Evolutionary conservation across 2,113 vertebrate genomes (phyloP), one percentile per base, ranked within the genome.

Genomic region (Nesoenas mayeri): DNA sequence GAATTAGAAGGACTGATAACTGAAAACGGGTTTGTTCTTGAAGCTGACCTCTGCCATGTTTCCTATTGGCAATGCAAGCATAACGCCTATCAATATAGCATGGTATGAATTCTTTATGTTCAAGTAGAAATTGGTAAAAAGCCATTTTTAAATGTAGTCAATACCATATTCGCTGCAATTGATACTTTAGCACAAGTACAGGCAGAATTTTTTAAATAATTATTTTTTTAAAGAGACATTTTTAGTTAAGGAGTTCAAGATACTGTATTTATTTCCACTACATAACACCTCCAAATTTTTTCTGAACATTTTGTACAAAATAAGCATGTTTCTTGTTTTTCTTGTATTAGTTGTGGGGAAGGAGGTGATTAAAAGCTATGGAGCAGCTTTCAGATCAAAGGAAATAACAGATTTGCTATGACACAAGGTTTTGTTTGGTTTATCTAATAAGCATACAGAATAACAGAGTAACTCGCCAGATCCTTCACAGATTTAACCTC

Each of bases 351-450:
- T 25, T 70, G 21, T 34, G 7, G 26, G 17, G 44, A 65, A 22
- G 13, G 15, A 71, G 47, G 25, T 1, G 3, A 73, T 12, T 47
- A 83, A 65, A 83, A 85, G 25, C 44, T 58, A 32, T 0, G 0
- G 25, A 40, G 22, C 40, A 65, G 47, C 26, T 29, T 79, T 36
- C 15, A 57, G 29, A 62, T 54, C 5, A 53, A 57, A 70, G 18
- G 5, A 77, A 91, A 25, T 2, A 66, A 48, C 0, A 48, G 15
- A 50, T 47, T 62, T 69, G 29, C 25, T 22, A 14, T 3, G 5
- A 40, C 5, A 17, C 1, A 10, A 51, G 2, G 8, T 47, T 80
- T 69, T 58, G 21, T 34, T 28, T 69, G 12, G 11, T 34, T 83
- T 64, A 20, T 17, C n/a, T 75, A 80, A 67, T 15, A 66, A 50